phyloP scores from a whole-genome alignment of 2,113 vertebrate species.

The Amia ocellicauda region DNA sequence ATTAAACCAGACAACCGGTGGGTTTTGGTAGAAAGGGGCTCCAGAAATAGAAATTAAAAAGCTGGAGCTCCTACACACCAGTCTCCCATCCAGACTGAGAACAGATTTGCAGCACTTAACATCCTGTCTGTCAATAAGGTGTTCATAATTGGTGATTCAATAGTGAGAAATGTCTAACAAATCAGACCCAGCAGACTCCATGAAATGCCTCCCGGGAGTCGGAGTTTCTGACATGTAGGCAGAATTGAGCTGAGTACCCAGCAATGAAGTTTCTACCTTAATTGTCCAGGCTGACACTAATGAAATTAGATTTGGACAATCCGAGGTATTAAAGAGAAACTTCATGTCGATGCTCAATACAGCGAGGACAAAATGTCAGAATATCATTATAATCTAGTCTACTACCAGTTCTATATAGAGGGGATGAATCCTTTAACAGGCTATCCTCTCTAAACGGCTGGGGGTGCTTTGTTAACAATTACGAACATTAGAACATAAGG shows the following conservation, averaged over 20 bases:
- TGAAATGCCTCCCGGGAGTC: conserved; percentile 1
- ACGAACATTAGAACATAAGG: no score
- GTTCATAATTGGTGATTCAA: background rate
- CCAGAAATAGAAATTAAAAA: background rate
- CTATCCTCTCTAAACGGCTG: no score
- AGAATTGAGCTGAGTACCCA: background rate
- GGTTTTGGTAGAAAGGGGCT: no score
- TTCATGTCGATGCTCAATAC: background rate
- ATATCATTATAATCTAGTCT: background rate
- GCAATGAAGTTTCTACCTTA: background rate
- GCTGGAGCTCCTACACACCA: background rate
- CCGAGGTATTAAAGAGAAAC: background rate
- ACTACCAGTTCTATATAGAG: background rate
- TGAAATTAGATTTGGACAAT: background rate
- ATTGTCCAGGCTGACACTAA: background rate
- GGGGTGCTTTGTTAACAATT: no score
- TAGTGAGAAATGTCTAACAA: background rate
- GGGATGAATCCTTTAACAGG: background rate
- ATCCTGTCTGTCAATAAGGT: background rate
- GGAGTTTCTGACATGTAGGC: conserved; percentile 1
- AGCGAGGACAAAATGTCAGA: background rate
- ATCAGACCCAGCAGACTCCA: background rate
- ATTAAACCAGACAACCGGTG: no score
- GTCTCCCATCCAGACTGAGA: background rate
- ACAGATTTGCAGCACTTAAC: background rate